phyloP scores from a whole-genome alignment of 2,797 vertebrate genomes.

The Falco peregrinus region DNA sequence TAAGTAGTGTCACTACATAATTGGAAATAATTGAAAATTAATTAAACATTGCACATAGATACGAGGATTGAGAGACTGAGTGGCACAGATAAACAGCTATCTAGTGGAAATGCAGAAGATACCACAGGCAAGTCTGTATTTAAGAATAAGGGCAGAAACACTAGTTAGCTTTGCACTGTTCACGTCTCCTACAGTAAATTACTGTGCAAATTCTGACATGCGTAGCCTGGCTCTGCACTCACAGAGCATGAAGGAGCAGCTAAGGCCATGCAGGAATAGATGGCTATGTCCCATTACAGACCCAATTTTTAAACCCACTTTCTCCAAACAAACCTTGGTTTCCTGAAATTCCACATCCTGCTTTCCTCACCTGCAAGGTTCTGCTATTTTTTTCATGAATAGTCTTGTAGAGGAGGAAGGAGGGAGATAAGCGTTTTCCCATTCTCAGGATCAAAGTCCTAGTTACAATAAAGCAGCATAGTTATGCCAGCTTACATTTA shows the following conservation, averaged over 20 bases:
- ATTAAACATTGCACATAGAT: constrained; percentile 36
- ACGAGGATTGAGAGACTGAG: background rate
- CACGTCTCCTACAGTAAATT: background rate
- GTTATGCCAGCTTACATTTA: background rate
- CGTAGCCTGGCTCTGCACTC: background rate
- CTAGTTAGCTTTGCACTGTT: background rate
- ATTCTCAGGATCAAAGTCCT: background rate
- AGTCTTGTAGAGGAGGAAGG: background rate
- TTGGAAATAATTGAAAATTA: constrained; percentile 60
- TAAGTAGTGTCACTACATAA: constrained; percentile 30
- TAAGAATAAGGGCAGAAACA: background rate
- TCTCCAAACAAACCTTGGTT: background rate
- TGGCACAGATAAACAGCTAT: background rate
- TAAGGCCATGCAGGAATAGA: background rate
- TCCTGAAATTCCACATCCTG: background rate
- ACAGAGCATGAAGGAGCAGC: background rate
- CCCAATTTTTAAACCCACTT: background rate
- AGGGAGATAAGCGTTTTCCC: background rate
- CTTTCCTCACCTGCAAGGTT: background rate
- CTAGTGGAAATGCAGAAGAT: background rate
- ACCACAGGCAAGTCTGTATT: background rate
- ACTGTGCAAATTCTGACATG: background rate
- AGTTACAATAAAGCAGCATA: background rate
- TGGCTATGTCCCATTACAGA: background rate
- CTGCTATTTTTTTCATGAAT: background rate